These are phyloP conservation scores for Micromussa lordhowensis DNA, from an alignment of 92 coral and sea anemone genomes.

Conservation along the genomic window DNA sequence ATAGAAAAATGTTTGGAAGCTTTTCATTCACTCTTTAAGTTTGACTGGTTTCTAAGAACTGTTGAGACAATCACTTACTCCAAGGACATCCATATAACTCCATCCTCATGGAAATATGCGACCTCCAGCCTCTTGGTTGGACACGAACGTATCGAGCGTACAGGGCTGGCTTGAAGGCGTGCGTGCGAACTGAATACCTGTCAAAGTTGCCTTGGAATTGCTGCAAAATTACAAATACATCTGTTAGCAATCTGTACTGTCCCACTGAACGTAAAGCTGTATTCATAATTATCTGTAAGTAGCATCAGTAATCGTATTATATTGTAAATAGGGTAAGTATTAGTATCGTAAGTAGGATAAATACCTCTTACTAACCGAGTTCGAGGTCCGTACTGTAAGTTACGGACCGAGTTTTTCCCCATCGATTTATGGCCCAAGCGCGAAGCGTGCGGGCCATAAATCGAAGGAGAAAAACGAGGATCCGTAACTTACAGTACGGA, in stretches of 20 bases:
- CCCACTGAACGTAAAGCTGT: not conserved
- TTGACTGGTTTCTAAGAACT: not conserved
- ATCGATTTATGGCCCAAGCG: too few species aligned
- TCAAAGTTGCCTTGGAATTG: slow-evolving; percentile 82
- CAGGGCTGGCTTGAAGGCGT: slow-evolving; percentile 75
- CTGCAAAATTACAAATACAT: slow-evolving; percentile 47
- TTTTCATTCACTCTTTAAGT: not conserved
- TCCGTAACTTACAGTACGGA: too few species aligned
- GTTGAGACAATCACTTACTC: slow-evolving; percentile 45
- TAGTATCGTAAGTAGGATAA: too few species aligned
- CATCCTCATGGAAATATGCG: slow-evolving; percentile 76
- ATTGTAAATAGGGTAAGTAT: too few species aligned
- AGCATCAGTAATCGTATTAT: too few species aligned
- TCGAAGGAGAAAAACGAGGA: too few species aligned
- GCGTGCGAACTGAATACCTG: slow-evolving; percentile 63
- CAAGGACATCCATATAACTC: slow-evolving; percentile 79
- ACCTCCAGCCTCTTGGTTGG: slow-evolving; percentile 75
- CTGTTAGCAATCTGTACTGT: not conserved
- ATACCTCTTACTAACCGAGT: too few species aligned
- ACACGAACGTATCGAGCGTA: slow-evolving; percentile 78
- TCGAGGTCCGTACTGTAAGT: too few species aligned
- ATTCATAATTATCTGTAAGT: too few species aligned
- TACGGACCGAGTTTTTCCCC: too few species aligned
- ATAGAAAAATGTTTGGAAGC: too few species aligned
- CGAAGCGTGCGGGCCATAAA: too few species aligned